These are phyloP conservation scores for Hypanus sabinus DNA, from an alignment of 2,113 vertebrate genomes.

Conservation along the genomic window DNA sequence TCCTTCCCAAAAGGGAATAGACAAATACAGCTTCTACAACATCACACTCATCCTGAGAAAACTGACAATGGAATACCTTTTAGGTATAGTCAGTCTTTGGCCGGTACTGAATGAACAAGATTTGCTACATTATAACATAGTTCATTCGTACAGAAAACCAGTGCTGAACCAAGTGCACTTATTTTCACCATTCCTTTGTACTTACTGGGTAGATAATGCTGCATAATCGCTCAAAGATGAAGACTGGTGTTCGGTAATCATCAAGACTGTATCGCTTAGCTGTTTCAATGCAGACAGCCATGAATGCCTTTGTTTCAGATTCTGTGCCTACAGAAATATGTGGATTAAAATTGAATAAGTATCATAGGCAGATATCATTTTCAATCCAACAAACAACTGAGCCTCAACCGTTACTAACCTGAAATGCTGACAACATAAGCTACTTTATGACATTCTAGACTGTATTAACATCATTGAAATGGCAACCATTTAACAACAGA, in stretches of 20 bases:
- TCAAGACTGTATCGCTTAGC: conserved; percentile 93
- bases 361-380: not conserved
- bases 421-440: not conserved
- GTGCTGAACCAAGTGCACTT: not conserved
- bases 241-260: conserved; percentile 95
- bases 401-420: not conserved
- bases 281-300: conserved; percentile 97
- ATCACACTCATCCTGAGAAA: not conserved
- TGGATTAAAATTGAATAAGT: not conserved
- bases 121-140: not conserved
- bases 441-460: not conserved
- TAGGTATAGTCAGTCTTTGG: not conserved
- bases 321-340: conserved; percentile 72
- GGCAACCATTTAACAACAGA: not conserved
- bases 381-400: not conserved
- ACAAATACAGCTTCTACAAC: not conserved
- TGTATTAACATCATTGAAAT: not conserved
- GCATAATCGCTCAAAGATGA: conserved; percentile 96
- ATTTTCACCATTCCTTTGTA: conserved; percentile 20
- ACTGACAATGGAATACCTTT: not conserved
- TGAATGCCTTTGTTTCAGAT: conserved; percentile 96
- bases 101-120: not conserved
- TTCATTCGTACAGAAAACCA: not conserved
- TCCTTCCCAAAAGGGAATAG: no score
- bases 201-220: conserved; percentile 97